Evolutionary conservation across 2,888 invertebrate genomes (phyloP).

Genomic region (Eristalis intricaria): DNA sequence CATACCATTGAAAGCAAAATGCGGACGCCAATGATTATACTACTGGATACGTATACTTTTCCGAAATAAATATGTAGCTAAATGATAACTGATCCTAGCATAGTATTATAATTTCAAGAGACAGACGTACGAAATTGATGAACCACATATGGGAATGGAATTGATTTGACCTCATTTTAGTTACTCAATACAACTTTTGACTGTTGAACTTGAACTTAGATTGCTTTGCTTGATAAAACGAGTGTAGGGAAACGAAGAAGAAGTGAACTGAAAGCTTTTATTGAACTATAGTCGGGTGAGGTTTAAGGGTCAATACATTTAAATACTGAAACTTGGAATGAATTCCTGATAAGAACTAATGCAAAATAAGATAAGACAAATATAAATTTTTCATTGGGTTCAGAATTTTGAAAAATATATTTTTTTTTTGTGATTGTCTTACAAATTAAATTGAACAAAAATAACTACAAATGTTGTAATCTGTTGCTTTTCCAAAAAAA

Average conservation of each 20-base stretch:
- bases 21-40: not conserved
- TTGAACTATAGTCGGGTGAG: slow-evolving; percentile 12
- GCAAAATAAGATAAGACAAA: not conserved
- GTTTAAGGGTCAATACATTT: not conserved
- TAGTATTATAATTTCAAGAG: slow-evolving; percentile 2
- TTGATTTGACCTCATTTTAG: slow-evolving; percentile 9
- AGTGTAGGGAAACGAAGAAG: not conserved
- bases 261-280: not conserved
- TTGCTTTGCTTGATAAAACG: not conserved
- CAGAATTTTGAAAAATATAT: not conserved
- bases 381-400: not conserved
- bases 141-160: slow-evolving; percentile 7
- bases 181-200: not conserved
- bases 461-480: too few species aligned
- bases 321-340: not conserved
- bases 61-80: not conserved
- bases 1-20: slow-evolving; percentile 12
- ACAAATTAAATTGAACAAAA: too few species aligned
- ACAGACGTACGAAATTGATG: not conserved
- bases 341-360: slow-evolving; percentile 5
- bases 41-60: slow-evolving; percentile 3
- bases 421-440: too few species aligned
- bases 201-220: slow-evolving; percentile 16
- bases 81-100: not conserved
- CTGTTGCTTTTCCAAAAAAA: too few species aligned